These are phyloP conservation scores for Chymomyza amoena DNA, from an alignment of 2,888 invertebrate species.

Conservation along the genomic window DNA sequence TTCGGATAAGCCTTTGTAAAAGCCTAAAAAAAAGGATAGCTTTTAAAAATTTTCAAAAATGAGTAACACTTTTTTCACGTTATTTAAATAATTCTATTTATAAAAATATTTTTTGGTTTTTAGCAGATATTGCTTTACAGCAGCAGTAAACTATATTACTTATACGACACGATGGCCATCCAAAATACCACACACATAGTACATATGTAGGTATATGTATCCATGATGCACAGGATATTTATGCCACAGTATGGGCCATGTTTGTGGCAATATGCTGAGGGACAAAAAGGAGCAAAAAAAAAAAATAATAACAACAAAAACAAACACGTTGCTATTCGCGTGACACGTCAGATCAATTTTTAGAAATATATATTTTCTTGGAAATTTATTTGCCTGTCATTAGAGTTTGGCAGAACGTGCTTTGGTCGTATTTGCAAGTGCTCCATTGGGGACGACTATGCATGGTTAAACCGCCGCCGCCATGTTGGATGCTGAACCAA, in stretches of 20 bases:
- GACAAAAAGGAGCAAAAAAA: neutral
- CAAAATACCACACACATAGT: neutral
- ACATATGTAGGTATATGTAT: neutral
- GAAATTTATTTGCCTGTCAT: constrained; percentile 76
- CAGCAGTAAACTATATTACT: neutral
- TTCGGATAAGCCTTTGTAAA: no score
- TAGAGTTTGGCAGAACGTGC: constrained; percentile 72
- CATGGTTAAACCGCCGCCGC: constrained; percentile 15
- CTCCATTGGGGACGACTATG: constrained; percentile 59
- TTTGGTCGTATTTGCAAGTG: constrained; percentile 67
- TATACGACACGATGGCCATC: neutral
- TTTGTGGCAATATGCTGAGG: no score
- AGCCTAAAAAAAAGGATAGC: no score
- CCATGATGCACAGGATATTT: no score
- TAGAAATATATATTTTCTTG: constrained; percentile 74
- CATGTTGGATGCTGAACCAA: constrained; percentile 8
- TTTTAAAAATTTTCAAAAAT: no score
- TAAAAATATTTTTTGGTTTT: neutral
- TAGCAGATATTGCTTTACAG: neutral
- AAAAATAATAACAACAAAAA: no score
- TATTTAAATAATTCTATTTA: neutral
- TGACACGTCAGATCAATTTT: constrained; percentile 77
- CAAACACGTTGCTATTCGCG: constrained; percentile 48
- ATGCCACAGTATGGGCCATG: no score
- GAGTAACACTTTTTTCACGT: no score